A percentile compares a stretch with the other conserved stretches of the same genome.
phyloP scores from a whole-genome alignment of 2,888 invertebrate genomes.

The Pyrrhosoma nymphula region DNA sequence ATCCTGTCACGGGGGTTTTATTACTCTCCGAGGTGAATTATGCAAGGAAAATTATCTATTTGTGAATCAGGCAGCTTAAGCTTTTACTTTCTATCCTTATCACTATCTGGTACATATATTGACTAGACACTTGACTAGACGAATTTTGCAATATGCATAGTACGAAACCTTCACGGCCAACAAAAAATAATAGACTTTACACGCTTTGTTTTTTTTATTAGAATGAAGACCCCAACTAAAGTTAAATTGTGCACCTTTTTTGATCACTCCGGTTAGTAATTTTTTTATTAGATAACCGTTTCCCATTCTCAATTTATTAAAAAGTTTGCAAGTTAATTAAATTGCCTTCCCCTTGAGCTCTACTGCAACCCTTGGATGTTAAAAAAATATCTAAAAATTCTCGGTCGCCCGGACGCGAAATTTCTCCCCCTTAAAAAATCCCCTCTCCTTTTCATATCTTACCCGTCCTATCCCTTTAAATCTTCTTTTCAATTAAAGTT shows the following conservation, averaged over 20 bases:
- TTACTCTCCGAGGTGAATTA: too few species aligned
- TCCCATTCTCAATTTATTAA: conserved; percentile 17
- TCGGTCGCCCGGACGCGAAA: background rate
- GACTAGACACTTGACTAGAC: too few species aligned
- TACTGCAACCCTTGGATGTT: background rate
- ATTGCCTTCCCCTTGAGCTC: background rate
- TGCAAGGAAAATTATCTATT: too few species aligned
- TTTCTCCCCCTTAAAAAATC: background rate
- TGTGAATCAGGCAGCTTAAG: too few species aligned
- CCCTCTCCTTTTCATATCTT: too few species aligned
- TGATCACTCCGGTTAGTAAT: background rate
- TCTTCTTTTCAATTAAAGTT: conserved; percentile 39
- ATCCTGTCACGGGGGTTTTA: too few species aligned
- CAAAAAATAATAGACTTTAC: background rate
- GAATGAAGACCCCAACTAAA: background rate
- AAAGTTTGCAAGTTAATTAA: conserved; percentile 26
- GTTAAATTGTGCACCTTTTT: background rate
- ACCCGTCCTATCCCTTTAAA: background rate
- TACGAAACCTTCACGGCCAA: background rate
- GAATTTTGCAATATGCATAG: background rate
- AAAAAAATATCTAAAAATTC: background rate
- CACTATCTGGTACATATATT: too few species aligned
- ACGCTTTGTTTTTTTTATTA: background rate
- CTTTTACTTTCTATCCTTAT: too few species aligned
- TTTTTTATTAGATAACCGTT: background rate